Evolutionary conservation across 1,140 invertebrate genomes (phyloP).

Genomic region (Mesaphorura yosii): DNA sequence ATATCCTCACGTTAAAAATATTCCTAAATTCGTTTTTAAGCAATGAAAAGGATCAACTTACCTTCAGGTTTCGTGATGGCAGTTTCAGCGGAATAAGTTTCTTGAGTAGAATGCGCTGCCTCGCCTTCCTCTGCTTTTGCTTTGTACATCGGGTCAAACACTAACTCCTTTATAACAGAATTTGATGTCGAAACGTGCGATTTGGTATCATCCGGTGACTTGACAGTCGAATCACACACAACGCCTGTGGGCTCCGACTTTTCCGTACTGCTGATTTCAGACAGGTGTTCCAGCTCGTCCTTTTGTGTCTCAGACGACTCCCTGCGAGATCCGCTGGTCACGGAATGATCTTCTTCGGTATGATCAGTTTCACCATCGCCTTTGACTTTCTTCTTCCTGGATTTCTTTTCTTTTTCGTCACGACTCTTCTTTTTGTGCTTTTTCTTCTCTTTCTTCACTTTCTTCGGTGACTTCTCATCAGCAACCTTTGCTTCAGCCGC

Average conservation of each 20-base stretch:
- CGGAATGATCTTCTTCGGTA: slow-evolving; percentile 10
- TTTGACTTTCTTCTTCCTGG: slow-evolving; percentile 36
- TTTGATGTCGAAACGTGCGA: no score
- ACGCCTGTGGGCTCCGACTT: background rate
- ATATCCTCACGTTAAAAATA: background rate
- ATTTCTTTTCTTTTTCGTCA: slow-evolving; percentile 33
- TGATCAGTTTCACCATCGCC: slow-evolving; percentile 20
- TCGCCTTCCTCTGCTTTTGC: background rate
- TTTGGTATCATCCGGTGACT: slow-evolving; percentile 26
- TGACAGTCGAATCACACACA: slow-evolving; percentile 27
- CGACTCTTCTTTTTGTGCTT: slow-evolving; percentile 34
- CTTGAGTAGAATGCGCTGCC: background rate
- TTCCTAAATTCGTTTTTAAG: background rate
- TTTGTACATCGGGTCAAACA: no score
- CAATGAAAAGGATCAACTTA: background rate
- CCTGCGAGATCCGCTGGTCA: background rate
- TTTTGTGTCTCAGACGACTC: slow-evolving; percentile 1
- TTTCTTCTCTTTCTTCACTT: slow-evolving; percentile 36
- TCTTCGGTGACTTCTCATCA: slow-evolving; percentile 41
- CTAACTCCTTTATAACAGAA: no score
- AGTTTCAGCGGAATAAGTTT: background rate
- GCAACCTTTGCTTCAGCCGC: slow-evolving; percentile 34
- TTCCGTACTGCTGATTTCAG: slow-evolving; percentile 9
- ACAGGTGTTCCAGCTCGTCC: background rate
- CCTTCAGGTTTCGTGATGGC: background rate